Percentiles rank a stretch among this genome's conserved stretches.
These are phyloP conservation scores for Ceriagrion tenellum DNA, from an alignment of 2,888 invertebrate species.

Conservation along the genomic window DNA sequence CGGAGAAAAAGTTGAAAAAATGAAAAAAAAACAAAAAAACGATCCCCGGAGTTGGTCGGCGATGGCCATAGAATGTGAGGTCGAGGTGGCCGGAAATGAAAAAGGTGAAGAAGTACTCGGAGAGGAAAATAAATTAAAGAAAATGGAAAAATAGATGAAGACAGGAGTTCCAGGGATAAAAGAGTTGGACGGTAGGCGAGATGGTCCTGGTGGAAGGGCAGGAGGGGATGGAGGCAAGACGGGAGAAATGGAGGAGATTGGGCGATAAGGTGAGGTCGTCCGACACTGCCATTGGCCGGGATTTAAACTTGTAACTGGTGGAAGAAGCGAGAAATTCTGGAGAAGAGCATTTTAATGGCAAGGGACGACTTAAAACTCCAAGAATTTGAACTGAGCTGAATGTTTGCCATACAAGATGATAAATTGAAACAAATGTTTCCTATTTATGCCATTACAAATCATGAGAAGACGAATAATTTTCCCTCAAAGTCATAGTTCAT, in stretches of 20 bases:
- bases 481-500: no score
- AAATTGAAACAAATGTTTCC: background rate
- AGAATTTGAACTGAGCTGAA: background rate
- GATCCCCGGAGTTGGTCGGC: background rate
- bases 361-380: background rate
- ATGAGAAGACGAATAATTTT: no score
- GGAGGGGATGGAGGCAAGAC: background rate
- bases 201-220: background rate
- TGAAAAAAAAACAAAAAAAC: background rate
- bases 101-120: slow-evolving; percentile 55
- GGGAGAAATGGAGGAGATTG: background rate
- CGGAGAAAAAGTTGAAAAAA: no score
- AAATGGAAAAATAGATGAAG: slow-evolving; percentile 62
- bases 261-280: background rate
- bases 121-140: slow-evolving; percentile 63
- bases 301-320: background rate
- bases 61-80: slow-evolving; percentile 28
- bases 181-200: background rate
- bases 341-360: background rate
- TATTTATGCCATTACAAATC: background rate
- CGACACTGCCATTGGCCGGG: background rate
- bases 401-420: background rate
- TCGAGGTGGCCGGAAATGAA: slow-evolving; percentile 49
- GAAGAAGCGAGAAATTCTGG: background rate
- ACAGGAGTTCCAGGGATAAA: background rate